Conservation (phyloP, 2,888 invertebrate species). For the Drosophila greeni region DNA sequence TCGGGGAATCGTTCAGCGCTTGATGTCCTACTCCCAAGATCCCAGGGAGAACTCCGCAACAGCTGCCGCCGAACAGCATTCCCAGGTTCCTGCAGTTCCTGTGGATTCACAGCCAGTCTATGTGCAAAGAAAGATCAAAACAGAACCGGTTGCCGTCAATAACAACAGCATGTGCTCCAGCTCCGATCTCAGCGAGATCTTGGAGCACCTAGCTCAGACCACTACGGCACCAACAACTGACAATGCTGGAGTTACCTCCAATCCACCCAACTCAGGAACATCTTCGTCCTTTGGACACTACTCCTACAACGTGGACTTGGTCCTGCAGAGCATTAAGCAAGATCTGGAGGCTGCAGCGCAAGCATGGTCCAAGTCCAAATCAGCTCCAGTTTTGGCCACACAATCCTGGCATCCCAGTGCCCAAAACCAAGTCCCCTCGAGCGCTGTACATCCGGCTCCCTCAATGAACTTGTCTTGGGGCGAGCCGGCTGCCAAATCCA, state of each 20-base stretch:
- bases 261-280: constrained; percentile 2
- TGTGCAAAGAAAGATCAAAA: constrained; percentile 37
- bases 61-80: constrained; percentile 43
- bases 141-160: background rate
- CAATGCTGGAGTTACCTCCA: constrained; percentile 13
- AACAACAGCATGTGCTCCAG: constrained; percentile 27
- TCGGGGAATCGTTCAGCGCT: constrained; percentile 67
- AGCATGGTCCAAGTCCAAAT: constrained; percentile 60
- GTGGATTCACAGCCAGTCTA: constrained; percentile 17
- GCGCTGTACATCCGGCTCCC: constrained; percentile 36
- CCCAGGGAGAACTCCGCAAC: constrained; percentile 36
- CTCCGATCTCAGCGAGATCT: constrained; percentile 59
- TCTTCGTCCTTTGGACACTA: constrained; percentile 45
- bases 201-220: constrained; percentile 58
- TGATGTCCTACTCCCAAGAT: constrained; percentile 74
- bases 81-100: constrained; percentile 3
- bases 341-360: constrained; percentile 66
- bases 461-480: constrained; percentile 66
- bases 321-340: constrained; percentile 63
- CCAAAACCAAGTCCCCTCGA: constrained; percentile 20
- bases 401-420: constrained; percentile 25
- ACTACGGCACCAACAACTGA: constrained; percentile 33
- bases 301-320: constrained; percentile 62
- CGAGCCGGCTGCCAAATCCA: constrained; percentile 59
- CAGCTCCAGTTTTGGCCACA: constrained; percentile 19